Base-by-base conservation (phyloP, 2,113 vertebrate genomes). In the Nothocercus nigrocapillus region DNA sequence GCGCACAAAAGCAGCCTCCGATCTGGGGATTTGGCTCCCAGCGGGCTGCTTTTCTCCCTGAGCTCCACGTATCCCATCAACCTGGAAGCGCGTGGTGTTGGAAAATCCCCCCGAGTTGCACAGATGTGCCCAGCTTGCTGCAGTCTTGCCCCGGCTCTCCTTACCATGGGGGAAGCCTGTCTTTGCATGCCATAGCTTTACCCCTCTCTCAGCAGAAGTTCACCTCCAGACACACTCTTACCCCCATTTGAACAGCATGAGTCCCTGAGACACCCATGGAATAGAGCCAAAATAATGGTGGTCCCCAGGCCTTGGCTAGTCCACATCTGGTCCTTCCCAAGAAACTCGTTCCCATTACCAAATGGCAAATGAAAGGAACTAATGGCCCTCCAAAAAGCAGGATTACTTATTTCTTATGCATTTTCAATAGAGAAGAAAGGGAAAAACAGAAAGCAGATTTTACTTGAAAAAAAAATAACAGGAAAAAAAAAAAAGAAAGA, bases 261-360 rank as follows among this genome's bases (percentile, higher is more conserved):
- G 3, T 74, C 7, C 4, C 42, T 3, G 3, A 28, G 28, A 38
- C 2, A 34, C 16, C 24, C 16, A 30, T 0, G 64, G 21, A 36
- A 49, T 12, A 69, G 17, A 68, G n/a, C 19, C 88, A 88, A 78
- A 15, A 49, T 12, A 2, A 32, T 1, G 24, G 11, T 7, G 8
- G 3, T 61, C 12, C 21, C 13, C 19, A 67, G 22, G 13, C 7
- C 3, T 62, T 19, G 25, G 7, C 15, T 77, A 53, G 66, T n/a
- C 59, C 16, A 0, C 12, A 32, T 9, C 12, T 56, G 28, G 5
- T 42, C 30, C 16, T 76, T 32, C 34, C 47, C 32, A 61, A 82
- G 51, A 79, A 82, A 54, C 4, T 7, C 51, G 47, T 28, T 18
- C 3, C 16, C 58, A 40, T 10, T 38, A 14, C 9, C 27, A 64